Base-by-base conservation (phyloP, 2,113 vertebrate genomes). In the Caranx ignobilis region DNA sequence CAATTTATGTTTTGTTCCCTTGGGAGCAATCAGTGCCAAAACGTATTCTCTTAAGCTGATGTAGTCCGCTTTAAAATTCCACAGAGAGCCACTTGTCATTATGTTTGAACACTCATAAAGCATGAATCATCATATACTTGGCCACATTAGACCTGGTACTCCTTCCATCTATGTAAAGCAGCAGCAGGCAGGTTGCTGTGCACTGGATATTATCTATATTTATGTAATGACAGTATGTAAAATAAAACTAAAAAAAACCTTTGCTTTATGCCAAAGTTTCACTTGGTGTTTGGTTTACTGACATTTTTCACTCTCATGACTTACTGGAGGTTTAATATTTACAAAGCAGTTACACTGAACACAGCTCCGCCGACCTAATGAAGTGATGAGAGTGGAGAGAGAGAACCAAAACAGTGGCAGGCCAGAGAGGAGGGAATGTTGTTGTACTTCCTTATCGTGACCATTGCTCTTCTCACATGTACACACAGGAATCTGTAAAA, bases 111-210 rank as follows among this genome's bases (percentile, higher is more conserved):
- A 31, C 15, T 55, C 45, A 15, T 45, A 68, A 16, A 15, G 50
- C 37, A 62, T 56, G 26, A 73, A 56, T 68, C 16, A 41, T 16
- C 15, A n/a, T 50, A 15, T 59, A 35, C 62, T 71, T 60, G 31
- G 19, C 60, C 61, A 50, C 26, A 26, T 26, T 26, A 26, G 26
- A 26, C 26, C 26, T 26, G 26, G 26, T 26, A 1, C 26, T 26
- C 26, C 26, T 26, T 26, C 26, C 26, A 26, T 26, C 26, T 26
- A 26, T 2, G 9, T 21, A 11, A 54, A 5, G 52, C n/a, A 26
- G 10, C n/a, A 26, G 12, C 21, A 21, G 10, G 3, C 54, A 55
- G 54, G 6, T 55, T 5, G 3, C 21, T 55, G 31, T 12, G 31
- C 4, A 31, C 26, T 31, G 5, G 11, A 1, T 55, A 26, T 21